These are phyloP conservation scores for Holothuria glaberrima DNA, from an alignment of 35 echinoderm and acorn worm species.

Conservation along the genomic window DNA sequence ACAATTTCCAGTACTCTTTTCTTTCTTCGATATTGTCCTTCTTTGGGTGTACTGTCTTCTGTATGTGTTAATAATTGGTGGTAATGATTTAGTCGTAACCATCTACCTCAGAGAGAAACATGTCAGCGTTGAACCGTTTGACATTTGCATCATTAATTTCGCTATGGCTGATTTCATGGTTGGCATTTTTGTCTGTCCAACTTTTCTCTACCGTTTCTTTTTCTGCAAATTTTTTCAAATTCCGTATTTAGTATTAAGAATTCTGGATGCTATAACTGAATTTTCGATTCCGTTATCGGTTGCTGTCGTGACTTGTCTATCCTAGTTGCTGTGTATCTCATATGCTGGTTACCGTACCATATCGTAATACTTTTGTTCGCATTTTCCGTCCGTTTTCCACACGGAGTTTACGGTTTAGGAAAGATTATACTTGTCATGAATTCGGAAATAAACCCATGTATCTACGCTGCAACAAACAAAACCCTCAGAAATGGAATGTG, in stretches of 20 bases:
- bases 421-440: background rate
- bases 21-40: too few relatives aligned
- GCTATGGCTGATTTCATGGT: constrained; percentile 10
- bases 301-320: background rate
- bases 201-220: background rate
- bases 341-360: constrained; percentile 18
- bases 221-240: background rate
- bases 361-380: background rate
- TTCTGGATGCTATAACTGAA: background rate
- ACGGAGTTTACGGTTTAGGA: background rate
- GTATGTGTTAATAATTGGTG: background rate
- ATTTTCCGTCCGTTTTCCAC: background rate
- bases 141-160: background rate
- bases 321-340: constrained; percentile 1
- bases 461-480: constrained; percentile 21
- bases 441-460: constrained; percentile 8
- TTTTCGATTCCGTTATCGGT: constrained; percentile 4
- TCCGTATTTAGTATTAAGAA: background rate
- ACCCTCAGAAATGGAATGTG: background rate
- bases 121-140: background rate
- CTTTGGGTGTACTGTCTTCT: too few relatives aligned
- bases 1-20: too few relatives aligned
- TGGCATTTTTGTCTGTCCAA: background rate
- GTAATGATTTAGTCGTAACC: background rate
- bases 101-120: background rate